phyloP scores from a whole-genome alignment of 2,113 vertebrate genomes.

The Sakesphorus luctuosus region DNA sequence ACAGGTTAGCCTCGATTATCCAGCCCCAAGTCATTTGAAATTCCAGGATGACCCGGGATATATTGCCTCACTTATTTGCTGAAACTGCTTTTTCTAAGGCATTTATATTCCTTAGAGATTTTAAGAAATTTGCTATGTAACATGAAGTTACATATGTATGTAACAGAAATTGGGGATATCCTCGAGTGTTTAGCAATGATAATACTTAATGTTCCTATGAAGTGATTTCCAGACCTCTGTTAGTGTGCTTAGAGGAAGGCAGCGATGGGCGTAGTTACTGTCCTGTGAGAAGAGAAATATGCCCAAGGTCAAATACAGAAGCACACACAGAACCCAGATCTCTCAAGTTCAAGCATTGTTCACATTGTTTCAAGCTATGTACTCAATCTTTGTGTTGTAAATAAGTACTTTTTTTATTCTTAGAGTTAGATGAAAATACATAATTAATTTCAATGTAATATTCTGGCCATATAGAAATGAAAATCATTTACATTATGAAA shows the following conservation, averaged over 20 bases:
- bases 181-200: not conserved
- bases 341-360: rapidly evolving
- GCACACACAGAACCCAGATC: not conserved
- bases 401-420: not conserved
- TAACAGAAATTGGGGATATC: not conserved
- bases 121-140: not conserved
- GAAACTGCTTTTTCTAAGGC: not conserved
- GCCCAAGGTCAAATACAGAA: not conserved
- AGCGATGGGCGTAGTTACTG: not conserved
- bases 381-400: not conserved
- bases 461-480: not conserved
- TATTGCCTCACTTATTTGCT: not conserved
- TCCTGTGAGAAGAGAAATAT: not conserved
- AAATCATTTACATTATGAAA: not conserved
- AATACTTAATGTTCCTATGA: not conserved
- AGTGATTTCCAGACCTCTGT: not conserved
- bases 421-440: not conserved
- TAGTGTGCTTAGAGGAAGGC: not conserved
- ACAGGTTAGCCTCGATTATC: not conserved
- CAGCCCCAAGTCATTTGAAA: not conserved
- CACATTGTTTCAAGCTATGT: rapidly evolving
- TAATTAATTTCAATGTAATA: not conserved
- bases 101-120: not conserved
- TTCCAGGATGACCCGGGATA: not conserved
- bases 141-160: no score